These are phyloP conservation scores for Benthosema pterotum DNA, from an alignment of 2,797 vertebrate genomes.

Conservation along the genomic window DNA sequence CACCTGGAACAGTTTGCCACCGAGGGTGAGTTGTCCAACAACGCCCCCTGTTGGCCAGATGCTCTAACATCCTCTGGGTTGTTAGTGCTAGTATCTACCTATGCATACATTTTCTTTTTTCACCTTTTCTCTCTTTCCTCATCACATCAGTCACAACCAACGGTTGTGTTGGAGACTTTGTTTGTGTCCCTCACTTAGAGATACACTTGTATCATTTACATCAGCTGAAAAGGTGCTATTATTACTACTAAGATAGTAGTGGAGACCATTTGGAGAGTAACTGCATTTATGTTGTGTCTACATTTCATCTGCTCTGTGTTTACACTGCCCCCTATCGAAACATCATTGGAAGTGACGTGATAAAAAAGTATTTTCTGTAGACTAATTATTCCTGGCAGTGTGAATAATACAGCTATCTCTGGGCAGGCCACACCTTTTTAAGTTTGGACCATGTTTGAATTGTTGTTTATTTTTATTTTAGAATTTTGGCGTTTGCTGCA, in stretches of 20 bases:
- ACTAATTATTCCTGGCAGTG: conserved; percentile 54
- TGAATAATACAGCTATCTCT: too few relatives aligned
- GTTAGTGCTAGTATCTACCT: not conserved
- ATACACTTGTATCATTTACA: too few relatives aligned
- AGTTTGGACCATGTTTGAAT: not conserved
- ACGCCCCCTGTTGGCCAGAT: conserved; percentile 58
- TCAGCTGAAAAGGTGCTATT: too few relatives aligned
- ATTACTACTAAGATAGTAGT: not conserved
- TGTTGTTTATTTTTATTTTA: not conserved
- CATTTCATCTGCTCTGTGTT: conserved; percentile 14
- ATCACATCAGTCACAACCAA: not conserved
- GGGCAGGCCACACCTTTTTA: too few relatives aligned
- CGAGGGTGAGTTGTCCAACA: conserved; percentile 85
- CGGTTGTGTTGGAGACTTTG: not conserved
- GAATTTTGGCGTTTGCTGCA: not conserved
- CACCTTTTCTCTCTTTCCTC: not conserved
- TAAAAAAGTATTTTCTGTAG: conserved; percentile 46
- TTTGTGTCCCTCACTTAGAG: not conserved
- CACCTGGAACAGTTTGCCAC: conserved; percentile 99
- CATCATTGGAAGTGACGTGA: conserved; percentile 53
- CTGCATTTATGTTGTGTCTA: conserved; percentile 13
- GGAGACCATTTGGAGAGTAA: conserved; percentile 21
- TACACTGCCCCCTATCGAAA: conserved; percentile 71
- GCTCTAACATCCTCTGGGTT: not conserved
- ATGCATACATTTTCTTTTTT: not conserved